phyloP scores from a whole-genome alignment of 2,797 vertebrate species.

The Coreius guichenoti region DNA sequence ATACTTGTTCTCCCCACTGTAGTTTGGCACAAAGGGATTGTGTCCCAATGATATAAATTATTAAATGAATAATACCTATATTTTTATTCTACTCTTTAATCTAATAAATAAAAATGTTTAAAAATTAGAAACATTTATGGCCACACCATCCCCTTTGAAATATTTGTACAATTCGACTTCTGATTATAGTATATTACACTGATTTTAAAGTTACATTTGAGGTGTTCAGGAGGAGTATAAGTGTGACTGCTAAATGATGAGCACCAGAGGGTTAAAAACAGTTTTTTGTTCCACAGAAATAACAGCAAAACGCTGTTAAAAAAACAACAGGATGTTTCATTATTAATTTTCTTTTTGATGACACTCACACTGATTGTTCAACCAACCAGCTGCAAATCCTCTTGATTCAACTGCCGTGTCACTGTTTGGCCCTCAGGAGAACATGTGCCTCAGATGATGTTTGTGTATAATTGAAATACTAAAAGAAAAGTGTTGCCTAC shows the following conservation, averaged over 20 bases:
- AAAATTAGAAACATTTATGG: too few relatives aligned
- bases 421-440: neutral
- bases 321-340: neutral
- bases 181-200: neutral
- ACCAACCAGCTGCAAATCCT: neutral
- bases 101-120: too few relatives aligned
- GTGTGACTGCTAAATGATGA: neutral
- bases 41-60: too few relatives aligned
- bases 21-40: too few relatives aligned
- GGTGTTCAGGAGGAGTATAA: neutral
- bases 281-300: neutral
- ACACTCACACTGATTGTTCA: neutral
- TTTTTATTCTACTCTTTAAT: too few relatives aligned
- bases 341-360: neutral
- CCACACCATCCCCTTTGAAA: too few relatives aligned
- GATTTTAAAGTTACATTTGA: neutral
- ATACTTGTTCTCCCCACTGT: too few relatives aligned
- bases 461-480: constrained; percentile 11
- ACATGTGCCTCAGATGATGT: neutral
- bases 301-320: neutral
- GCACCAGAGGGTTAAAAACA: neutral
- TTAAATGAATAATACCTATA: too few relatives aligned
- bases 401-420: neutral
- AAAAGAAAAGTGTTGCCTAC: neutral
- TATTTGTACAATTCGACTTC: too few relatives aligned